Evolutionary conservation across 1,140 invertebrate genomes (phyloP), one percentile per base, ranked within the genome.

Genomic region (Bombus picipes): DNA sequence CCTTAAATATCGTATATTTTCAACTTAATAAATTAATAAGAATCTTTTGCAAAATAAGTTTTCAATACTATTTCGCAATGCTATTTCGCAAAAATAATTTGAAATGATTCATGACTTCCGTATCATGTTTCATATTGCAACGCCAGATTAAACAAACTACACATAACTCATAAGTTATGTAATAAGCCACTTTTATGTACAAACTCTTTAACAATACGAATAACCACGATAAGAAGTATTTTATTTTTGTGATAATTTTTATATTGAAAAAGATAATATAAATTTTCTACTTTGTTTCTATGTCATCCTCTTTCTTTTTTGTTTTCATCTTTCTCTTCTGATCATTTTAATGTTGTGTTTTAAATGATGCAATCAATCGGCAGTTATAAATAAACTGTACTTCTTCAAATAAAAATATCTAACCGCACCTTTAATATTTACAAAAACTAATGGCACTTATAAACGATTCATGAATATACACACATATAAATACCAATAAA

Each of bases 341-440:
- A 22, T 53, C 18, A 53, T 53, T 53, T 22, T 18, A 53, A 22
- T 53, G 18, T 53, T 53, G 18, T 22, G 5, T 41, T 15, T n/a
- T 10, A 28, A 39, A 39, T 41, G 2, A 37, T 5, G 13, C 10
- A 28, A 37, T 71, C 34, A 37, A 41, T 34, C 28, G 12, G 25
- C 37, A 39, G 12, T 39, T 41, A 25, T 25, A 41, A 41, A 71
- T 37, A 41, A 71, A 71, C 5, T 41, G 28, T 73, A 81, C 32
- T 59, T 81, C 25, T 73, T 37, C 12, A 73, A 73, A 71, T 41
- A 43, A 73, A 32, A 71, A 81, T 70, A 47, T 39, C 47, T 81
- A 62, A 73, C 22, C 41, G 47, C 68, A 73, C 53, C 12, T 43
- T 74, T 37, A 72, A 34, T 47, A 81, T 6, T 22, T 74, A n/a